Percentiles rank a stretch among this genome's conserved stretches.
Evolutionary conservation across 2,797 vertebrate species (phyloP).

Genomic region (Poeciliopsis gracilis): DNA sequence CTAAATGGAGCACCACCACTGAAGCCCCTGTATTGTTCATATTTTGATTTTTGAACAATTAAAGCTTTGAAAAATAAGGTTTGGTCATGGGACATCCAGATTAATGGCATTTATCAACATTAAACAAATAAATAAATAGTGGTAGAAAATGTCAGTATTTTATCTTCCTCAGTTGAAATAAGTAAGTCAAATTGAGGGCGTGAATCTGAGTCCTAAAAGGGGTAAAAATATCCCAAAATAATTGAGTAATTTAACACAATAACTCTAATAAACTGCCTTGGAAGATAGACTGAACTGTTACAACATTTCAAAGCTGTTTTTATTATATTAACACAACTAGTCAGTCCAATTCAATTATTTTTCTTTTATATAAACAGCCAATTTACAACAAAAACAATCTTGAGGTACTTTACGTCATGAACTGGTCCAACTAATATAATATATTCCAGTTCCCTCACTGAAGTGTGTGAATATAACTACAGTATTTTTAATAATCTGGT

Average conservation of each 20-base stretch:
- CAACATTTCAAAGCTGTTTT: background rate
- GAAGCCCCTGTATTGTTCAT: slow-evolving; percentile 52
- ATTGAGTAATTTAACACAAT: background rate
- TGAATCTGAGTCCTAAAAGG: background rate
- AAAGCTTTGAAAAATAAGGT: background rate
- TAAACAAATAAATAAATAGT: background rate
- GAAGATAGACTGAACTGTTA: background rate
- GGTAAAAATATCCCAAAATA: background rate
- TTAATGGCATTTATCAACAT: background rate
- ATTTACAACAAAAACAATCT: background rate
- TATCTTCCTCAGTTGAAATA: background rate
- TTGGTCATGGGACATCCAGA: background rate
- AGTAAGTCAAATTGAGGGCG: background rate
- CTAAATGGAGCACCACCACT: slow-evolving; percentile 55
- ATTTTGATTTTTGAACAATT: slow-evolving; percentile 2
- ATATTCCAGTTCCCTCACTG: background rate
- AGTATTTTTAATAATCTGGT: background rate
- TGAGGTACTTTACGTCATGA: background rate
- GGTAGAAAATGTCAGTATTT: background rate
- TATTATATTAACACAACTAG: background rate
- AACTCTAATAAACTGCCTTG: background rate
- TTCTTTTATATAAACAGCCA: background rate
- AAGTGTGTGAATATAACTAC: background rate
- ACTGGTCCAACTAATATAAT: background rate
- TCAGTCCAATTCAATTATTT: background rate